Conservation (phyloP, 2,113 vertebrate genomes). For the Rostratula benghalensis region DNA sequence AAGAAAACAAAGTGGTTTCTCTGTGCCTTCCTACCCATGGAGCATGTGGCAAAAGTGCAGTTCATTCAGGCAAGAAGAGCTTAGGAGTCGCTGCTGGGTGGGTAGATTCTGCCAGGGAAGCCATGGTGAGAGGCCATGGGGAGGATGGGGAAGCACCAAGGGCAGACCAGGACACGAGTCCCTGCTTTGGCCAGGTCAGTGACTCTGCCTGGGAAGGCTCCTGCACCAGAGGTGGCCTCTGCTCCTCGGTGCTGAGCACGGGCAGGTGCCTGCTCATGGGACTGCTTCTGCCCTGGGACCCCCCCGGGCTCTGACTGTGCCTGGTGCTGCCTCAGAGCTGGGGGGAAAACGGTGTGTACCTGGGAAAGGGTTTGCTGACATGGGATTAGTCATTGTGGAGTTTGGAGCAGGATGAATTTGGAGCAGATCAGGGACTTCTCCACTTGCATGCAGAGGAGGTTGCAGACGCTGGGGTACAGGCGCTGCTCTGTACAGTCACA, state of each 20-base stretch:
- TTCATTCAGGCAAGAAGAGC: neutral
- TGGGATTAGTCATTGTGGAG: neutral
- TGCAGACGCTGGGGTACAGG: neutral
- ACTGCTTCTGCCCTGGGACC: neutral
- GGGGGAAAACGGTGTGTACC: fast-evolving
- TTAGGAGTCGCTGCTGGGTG: neutral
- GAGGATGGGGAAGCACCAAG: neutral
- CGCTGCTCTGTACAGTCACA: neutral
- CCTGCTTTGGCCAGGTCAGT: fast-evolving
- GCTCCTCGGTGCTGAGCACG: neutral
- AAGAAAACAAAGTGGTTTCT: neutral
- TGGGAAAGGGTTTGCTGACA: neutral
- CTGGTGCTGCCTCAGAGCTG: neutral
- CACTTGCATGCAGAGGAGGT: neutral
- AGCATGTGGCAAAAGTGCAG: neutral
- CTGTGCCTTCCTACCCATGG: neutral
- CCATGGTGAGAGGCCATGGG: neutral
- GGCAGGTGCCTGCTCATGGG: neutral
- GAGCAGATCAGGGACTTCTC: neutral
- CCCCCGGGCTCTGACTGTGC: too few species aligned
- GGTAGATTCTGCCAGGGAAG: neutral
- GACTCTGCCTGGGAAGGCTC: neutral
- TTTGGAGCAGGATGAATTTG: neutral
- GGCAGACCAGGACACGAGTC: neutral
- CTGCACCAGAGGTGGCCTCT: neutral